Base-by-base conservation (phyloP, 1,140 invertebrate species). In the Adoxophyes honmai region DNA sequence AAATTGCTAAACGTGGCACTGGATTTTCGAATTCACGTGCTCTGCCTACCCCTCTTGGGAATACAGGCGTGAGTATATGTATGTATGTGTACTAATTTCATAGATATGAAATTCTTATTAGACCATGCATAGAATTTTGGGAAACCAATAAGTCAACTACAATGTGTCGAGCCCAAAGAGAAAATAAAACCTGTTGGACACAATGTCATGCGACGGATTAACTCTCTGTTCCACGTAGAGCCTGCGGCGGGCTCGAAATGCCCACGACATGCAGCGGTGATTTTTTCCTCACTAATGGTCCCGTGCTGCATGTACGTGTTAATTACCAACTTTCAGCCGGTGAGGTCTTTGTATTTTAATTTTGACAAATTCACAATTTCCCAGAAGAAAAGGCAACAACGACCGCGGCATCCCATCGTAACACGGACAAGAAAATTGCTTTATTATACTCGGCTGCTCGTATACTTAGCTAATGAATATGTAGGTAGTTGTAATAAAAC, bases 291-390 rank as follows among this genome's bases (percentile, higher is more conserved):
- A 21, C 42, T 48, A 48, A 44, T 21, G 42, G 42, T 48, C 39
- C 39, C 15, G 39, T 21, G 42, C 42, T 48, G 42, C 42, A 48
- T 48, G 42, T 48, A 48, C 42, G 42, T 48, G 42, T 48, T 81
- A 81, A 82, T 81, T 77, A 78, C 68, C 60, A 60, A 59, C 60
- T 59, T 63, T 67, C 63, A 62, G 60, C 59, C 66, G 58, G 67
- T 62, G 66, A 73, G 59, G 64, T 69, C 75, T 86, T 81, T 86
- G 82, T 83, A 81, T 85, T 85, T 79, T 82, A 81, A 82, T 81
- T 78, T 80, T 78, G 67, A 83, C 75, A 75, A 81, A 81, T 81
- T 81, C 74, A 59, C 75, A 75, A 62, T 76, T 83, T 85, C 80
- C 70, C 66, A 79, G 74, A 79, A 81, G 62, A 68, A 64, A 54